Percentiles rank a stretch among this genome's conserved stretches.
phyloP scores from a whole-genome alignment of 2,888 invertebrate species.

The Caenorhabditis sinica region DNA sequence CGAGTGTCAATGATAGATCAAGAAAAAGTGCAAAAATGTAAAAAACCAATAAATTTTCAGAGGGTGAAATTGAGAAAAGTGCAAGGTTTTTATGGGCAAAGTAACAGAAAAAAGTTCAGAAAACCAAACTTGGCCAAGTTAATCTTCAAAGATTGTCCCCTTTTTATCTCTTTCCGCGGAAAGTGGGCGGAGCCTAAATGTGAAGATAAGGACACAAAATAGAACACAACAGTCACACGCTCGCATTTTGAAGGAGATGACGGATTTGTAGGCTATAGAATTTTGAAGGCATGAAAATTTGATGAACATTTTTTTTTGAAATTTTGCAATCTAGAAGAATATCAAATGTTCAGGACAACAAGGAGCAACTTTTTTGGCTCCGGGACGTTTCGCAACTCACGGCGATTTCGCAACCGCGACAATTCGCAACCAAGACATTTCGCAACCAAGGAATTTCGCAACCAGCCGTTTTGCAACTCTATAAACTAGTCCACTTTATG shows the following conservation, averaged over 20 bases:
- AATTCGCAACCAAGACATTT: no score
- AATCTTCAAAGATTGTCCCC: neutral
- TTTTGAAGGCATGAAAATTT: neutral
- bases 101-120: neutral
- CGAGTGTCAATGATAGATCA: neutral
- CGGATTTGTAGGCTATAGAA: conserved; percentile 9
- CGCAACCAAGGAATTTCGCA: no score
- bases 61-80: no score
- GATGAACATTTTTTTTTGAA: neutral
- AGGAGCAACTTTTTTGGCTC: no score
- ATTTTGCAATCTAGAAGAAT: neutral
- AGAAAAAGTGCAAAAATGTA: neutral
- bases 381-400: no score
- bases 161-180: conserved; percentile 1
- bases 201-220: conserved; percentile 40
- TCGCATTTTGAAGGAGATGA: neutral
- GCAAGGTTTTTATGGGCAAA: no score
- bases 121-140: neutral
- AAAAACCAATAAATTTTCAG: no score
- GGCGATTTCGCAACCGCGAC: no score
- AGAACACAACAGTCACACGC: conserved; percentile 26
- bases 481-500: no score
- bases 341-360: neutral
- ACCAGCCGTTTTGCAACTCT: no score
- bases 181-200: conserved; percentile 9